phyloP scores from a whole-genome alignment of 2,113 vertebrate species.

The Petaurus breviceps region DNA sequence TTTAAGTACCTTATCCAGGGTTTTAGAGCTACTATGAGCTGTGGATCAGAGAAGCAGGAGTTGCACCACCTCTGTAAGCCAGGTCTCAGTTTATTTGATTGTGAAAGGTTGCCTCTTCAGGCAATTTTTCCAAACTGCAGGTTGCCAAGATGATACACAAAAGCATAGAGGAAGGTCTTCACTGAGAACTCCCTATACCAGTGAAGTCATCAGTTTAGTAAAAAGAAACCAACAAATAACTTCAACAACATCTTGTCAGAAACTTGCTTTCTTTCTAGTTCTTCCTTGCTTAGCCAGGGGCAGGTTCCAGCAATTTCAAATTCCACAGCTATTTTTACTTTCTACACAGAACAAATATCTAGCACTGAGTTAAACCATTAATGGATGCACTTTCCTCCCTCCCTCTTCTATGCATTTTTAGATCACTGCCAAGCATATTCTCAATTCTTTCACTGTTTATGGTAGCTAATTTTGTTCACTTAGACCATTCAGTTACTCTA shows the following conservation, averaged over 20 bases:
- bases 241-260: not conserved
- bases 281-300: not conserved
- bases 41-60: not conserved
- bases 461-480: not conserved
- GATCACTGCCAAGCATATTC: not conserved
- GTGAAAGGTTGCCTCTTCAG: not conserved
- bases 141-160: not conserved
- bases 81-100: not conserved
- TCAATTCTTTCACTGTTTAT: not conserved
- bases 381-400: not conserved
- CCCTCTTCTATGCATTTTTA: not conserved
- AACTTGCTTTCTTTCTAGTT: conserved; percentile 6
- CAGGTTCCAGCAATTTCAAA: not conserved
- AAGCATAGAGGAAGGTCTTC: not conserved
- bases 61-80: not conserved
- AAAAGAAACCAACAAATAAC: not conserved
- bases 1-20: not conserved
- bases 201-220: not conserved
- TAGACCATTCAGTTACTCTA: not conserved
- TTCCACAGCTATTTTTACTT: not conserved
- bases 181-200: not conserved
- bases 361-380: not conserved
- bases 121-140: not conserved
- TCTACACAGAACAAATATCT: conserved; percentile 7
- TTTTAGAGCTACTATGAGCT: not conserved